These are phyloP conservation scores for Hydrolagus affinis DNA, from an alignment of 2,113 vertebrate genomes.

Conservation along the genomic window DNA sequence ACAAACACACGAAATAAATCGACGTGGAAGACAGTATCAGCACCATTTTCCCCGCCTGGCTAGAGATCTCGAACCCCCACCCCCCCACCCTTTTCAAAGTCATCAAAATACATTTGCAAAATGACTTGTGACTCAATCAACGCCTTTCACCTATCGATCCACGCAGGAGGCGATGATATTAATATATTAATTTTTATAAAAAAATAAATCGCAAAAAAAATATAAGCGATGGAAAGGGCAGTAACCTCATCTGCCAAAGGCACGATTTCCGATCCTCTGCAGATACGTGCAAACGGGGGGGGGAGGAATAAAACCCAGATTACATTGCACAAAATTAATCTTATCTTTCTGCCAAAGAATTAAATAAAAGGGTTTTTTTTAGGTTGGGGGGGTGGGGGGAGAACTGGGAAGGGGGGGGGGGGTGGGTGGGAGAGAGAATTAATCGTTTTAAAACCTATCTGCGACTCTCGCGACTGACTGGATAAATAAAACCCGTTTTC, in stretches of 20 bases:
- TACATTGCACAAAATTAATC: background rate
- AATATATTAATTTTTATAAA: background rate
- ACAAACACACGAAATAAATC: background rate
- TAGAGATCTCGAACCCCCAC: background rate
- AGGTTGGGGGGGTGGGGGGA: background rate
- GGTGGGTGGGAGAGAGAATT: no score
- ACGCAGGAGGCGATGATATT: background rate
- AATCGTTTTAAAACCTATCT: no score
- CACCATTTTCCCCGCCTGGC: background rate
- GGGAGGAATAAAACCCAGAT: no score
- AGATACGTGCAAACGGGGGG: background rate
- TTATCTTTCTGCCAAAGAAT: no score
- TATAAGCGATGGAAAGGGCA: conserved; percentile 20
- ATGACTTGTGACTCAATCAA: conserved; percentile 17
- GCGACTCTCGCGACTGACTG: no score
- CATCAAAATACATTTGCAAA: conserved; percentile 24
- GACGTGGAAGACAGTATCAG: background rate
- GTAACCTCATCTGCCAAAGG: conserved; percentile 18
- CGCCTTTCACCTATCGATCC: conserved; percentile 28
- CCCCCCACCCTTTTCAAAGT: no score
- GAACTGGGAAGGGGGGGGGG: background rate
- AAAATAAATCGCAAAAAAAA: conserved; percentile 24
- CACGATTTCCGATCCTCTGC: conserved; percentile 6
- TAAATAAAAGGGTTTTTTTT: no score
- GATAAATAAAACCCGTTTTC: background rate